Base-by-base conservation (phyloP, 2,113 vertebrate genomes). In the Chascanopsetta lugubris region DNA sequence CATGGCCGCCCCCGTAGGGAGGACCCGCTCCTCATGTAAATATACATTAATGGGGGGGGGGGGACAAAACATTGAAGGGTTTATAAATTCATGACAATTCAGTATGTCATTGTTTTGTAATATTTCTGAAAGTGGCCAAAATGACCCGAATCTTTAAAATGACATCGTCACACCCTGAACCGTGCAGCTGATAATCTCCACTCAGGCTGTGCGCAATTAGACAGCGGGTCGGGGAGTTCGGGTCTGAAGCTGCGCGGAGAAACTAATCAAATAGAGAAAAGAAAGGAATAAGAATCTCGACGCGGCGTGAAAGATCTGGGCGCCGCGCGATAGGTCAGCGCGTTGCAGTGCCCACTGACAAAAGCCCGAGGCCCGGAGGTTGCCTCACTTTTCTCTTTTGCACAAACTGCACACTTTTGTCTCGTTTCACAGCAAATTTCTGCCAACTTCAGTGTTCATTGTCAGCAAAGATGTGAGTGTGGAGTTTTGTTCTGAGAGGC, bases 361-460 rank as follows among this genome's bases (percentile, higher is more conserved):
- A 85, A 85, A 86, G 87, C 88, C 84, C 1, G 63, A 65, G 88
- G 89, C 87, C 84, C 86, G 82, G 90, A 91, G 82, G 88, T 91
- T 90, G 88, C 90, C 88, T 88, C 86, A 89, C 89, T 87, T 83
- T 76, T 66, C 81, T 77, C 77, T 79, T 75, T 58, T 85, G 86
- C 81, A 84, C 80, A 85, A 90, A 89, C 83, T 88, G 91, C 87
- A 91, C 90, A 90, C 89, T 91, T 90, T 91, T 83, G 85, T 88
- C 87, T 89, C 79, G 81, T 92, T 91, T 91, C 86, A 87, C 84
- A 91, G 89, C 88, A 89, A 89, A 87, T 88, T 92, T 92, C 90
- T 91, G 88, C 89, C 88, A 91, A 90, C 89, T 93, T 92, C 90
- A 91, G 90, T 86, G 88, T 89, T 92, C 87, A 87, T 92, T 91